Evolutionary conservation across 1,140 invertebrate species (phyloP).

Genomic region (Ceratitis capitata): DNA sequence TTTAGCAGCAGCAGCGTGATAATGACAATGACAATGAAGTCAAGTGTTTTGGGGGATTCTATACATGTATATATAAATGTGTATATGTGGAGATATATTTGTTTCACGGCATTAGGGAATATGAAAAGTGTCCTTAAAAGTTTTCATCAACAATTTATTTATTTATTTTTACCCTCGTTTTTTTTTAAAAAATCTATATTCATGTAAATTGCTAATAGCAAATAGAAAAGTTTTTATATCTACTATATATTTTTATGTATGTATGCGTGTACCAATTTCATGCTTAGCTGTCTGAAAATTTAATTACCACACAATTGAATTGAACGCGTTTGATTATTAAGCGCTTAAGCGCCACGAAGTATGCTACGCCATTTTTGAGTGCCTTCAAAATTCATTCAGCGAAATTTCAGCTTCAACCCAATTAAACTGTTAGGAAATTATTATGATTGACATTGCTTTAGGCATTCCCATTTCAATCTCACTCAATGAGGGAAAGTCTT

Average conservation of each 20-base stretch:
- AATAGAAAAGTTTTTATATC: no score
- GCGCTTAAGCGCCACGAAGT: background rate
- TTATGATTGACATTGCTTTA: background rate
- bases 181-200: no score
- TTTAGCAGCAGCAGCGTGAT: background rate
- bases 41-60: background rate
- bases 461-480: background rate
- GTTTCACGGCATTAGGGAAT: no score
- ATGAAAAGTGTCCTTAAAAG: no score
- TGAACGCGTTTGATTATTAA: background rate
- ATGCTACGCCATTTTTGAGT: background rate
- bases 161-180: no score
- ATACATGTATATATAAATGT: no score
- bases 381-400: background rate
- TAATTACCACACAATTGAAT: conserved; percentile 24
- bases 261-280: no score
- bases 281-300: background rate
- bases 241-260: no score
- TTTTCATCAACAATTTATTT: no score
- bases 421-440: background rate
- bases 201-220: no score
- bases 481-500: background rate
- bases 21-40: background rate
- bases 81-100: background rate
- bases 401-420: background rate